phyloP scores from a whole-genome alignment of 2,113 vertebrate species.

The Cryptotis parvus region DNA sequence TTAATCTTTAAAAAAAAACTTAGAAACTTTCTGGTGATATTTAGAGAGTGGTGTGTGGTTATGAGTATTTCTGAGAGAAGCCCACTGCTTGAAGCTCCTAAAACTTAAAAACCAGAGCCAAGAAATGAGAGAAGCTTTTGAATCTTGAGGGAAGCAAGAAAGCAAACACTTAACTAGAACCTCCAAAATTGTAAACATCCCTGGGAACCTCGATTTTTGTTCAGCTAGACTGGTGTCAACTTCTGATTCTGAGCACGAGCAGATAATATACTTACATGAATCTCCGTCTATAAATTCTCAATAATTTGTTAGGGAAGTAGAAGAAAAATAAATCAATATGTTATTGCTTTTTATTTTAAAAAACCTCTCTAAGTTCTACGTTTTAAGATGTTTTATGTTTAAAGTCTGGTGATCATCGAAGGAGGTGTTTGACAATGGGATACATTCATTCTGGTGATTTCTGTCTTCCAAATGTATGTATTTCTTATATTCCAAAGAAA shows the following conservation, averaged over 20 bases:
- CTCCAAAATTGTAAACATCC: not conserved
- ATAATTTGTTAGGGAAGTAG: not conserved
- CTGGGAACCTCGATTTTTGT: not conserved
- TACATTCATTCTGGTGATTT: not conserved
- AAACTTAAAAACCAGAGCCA: not conserved
- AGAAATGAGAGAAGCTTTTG: not conserved
- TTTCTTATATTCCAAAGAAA: constrained; percentile 45
- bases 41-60: not conserved
- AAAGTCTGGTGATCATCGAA: not conserved
- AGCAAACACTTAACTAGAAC: not conserved
- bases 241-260: not conserved
- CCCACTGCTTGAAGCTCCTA: no score
- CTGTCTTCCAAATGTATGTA: constrained; percentile 39
- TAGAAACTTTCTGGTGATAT: not conserved
- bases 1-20: no score
- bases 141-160: not conserved
- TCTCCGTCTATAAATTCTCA: not conserved
- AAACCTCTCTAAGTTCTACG: not conserved
- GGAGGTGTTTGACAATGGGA: not conserved
- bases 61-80: rapidly evolving
- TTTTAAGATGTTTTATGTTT: not conserved
- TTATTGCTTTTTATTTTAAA: not conserved
- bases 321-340: not conserved
- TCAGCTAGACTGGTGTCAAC: rapidly evolving
- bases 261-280: not conserved